phyloP scores from a whole-genome alignment of 2,797 vertebrate species.

The Protosalanx chinensis region DNA sequence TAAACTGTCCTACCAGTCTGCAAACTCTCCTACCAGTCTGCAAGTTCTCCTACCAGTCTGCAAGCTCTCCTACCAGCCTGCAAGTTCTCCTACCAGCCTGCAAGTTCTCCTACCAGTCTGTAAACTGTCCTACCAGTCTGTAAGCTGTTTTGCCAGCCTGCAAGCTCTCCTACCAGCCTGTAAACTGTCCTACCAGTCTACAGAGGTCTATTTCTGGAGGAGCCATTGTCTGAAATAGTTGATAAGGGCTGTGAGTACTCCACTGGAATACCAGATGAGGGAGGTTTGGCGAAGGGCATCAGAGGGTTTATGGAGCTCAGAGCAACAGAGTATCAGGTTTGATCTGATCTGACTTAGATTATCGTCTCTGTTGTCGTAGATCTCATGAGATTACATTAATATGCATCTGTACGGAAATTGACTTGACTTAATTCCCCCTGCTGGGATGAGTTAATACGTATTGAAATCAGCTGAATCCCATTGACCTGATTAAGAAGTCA shows the following conservation, averaged over 20 bases:
- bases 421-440: not conserved
- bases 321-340: conserved; percentile 9
- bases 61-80: conserved; percentile 24
- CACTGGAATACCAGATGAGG: conserved; percentile 40
- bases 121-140: conserved; percentile 25
- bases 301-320: conserved; percentile 10
- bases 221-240: conserved; percentile 43
- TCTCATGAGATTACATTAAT: conserved; percentile 18
- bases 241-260: conserved; percentile 30
- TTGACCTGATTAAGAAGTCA: conserved; percentile 29
- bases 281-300: conserved; percentile 5
- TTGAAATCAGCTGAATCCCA: conserved; percentile 13
- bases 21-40: conserved; percentile 23
- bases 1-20: not conserved
- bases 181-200: conserved; percentile 27
- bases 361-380: not conserved
- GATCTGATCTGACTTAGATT: conserved; percentile 15
- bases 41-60: not conserved
- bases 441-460: not conserved
- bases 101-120: conserved; percentile 24
- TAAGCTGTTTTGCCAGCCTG: conserved; percentile 15
- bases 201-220: conserved; percentile 52
- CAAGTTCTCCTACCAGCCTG: not conserved
- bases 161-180: conserved; percentile 27
- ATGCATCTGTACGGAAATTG: conserved; percentile 10